phyloP scores from a whole-genome alignment of 2,888 invertebrate species.

The Scaptodrosophila latifasciaeformis region DNA sequence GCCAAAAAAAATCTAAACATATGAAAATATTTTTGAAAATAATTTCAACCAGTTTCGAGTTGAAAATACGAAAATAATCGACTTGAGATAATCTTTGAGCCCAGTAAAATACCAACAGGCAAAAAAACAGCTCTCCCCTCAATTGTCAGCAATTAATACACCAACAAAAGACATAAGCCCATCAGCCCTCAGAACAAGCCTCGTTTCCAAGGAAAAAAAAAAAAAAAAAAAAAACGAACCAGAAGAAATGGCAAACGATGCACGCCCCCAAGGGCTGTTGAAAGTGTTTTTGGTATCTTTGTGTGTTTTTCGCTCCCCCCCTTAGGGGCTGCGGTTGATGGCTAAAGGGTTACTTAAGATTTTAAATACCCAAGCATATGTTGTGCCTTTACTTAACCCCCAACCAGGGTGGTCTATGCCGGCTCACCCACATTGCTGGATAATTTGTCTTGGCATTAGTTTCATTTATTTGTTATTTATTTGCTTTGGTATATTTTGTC shows the following conservation, averaged over 20 bases:
- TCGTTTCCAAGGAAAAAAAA: background rate
- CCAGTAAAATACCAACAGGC: too few species aligned
- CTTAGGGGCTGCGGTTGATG: conserved; percentile 17
- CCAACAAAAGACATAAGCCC: background rate
- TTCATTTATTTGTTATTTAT: conserved; percentile 60
- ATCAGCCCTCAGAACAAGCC: background rate
- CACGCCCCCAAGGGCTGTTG: background rate
- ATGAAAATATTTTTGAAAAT: too few species aligned
- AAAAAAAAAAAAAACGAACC: too few species aligned
- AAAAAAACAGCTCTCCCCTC: too few species aligned
- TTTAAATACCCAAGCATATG: conserved; percentile 51
- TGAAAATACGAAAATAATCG: too few species aligned
- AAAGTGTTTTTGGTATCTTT: background rate
- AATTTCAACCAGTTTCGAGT: too few species aligned
- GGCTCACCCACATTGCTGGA: background rate
- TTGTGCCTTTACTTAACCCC: conserved; percentile 25
- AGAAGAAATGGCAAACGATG: conserved; percentile 40
- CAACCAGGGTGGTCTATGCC: conserved; percentile 49
- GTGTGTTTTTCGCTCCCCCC: conserved; percentile 5
- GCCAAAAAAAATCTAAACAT: too few species aligned
- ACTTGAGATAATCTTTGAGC: too few species aligned
- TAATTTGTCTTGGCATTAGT: conserved; percentile 43
- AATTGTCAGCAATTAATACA: conserved; percentile 55
- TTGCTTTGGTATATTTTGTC: conserved; percentile 34
- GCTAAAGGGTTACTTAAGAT: conserved; percentile 56